A percentile compares a stretch with the other conserved stretches of the same genome.
phyloP scores from a whole-genome alignment of 2,888 invertebrate species.

The Fragum sueziense region DNA sequence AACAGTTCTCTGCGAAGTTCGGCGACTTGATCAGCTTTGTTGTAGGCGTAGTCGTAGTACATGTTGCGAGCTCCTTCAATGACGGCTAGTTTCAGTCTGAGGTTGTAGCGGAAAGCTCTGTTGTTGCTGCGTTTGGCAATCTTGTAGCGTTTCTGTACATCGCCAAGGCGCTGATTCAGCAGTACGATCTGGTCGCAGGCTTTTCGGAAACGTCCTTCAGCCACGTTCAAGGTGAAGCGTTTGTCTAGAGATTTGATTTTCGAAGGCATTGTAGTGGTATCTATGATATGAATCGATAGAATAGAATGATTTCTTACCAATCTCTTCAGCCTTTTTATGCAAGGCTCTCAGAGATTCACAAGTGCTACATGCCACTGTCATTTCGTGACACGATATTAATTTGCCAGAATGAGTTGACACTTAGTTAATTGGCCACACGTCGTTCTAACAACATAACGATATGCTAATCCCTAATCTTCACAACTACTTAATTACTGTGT shows the following conservation, averaged over 20 bases:
- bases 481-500: neutral
- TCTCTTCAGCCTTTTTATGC: neutral
- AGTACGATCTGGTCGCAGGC: neutral
- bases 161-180: neutral
- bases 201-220: neutral
- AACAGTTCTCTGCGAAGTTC: too few species aligned
- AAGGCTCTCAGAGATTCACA: neutral
- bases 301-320: neutral
- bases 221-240: slow-evolving; percentile 22
- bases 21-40: too few species aligned
- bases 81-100: slow-evolving; percentile 70
- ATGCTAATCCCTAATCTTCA: neutral
- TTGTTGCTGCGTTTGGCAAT: neutral
- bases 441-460: slow-evolving; percentile 30
- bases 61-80: too few species aligned
- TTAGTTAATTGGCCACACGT: slow-evolving; percentile 36
- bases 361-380: neutral
- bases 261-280: slow-evolving; percentile 23
- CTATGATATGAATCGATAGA: neutral
- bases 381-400: neutral
- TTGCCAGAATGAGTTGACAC: slow-evolving; percentile 30
- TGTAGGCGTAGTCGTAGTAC: too few species aligned
- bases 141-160: neutral
- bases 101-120: slow-evolving; percentile 69
- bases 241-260: slow-evolving; percentile 37